Percentiles rank a stretch among this genome's conserved stretches.
phyloP scores from a whole-genome alignment of 2,888 invertebrate genomes.

The Meteorus colon region DNA sequence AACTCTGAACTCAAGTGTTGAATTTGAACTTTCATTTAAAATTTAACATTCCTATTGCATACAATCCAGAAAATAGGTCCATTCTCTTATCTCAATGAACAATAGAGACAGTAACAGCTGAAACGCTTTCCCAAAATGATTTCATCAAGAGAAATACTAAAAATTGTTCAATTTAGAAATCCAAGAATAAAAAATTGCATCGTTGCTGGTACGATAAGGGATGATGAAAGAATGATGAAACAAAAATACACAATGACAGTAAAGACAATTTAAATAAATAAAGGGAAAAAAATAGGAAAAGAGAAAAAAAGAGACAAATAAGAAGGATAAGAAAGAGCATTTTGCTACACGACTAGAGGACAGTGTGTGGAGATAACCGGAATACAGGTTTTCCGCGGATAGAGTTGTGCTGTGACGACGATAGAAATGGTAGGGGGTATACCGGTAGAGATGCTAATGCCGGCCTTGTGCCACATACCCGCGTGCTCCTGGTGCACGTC shows the following conservation, averaged over 20 bases:
- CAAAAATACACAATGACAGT: conserved; percentile 29
- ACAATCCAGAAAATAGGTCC: too few relatives aligned
- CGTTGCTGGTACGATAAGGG: not conserved
- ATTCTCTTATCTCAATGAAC: not conserved
- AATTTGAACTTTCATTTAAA: too few relatives aligned
- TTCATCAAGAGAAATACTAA: conserved; percentile 11
- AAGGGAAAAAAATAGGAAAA: conserved; percentile 16
- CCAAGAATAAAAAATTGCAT: conserved; percentile 10
- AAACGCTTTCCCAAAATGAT: conserved; percentile 36
- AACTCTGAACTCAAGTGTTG: too few relatives aligned
- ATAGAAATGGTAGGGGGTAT: conserved; percentile 66
- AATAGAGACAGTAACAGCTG: not conserved
- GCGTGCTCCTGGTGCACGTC: conserved; percentile 63
- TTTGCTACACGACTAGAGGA: conserved; percentile 51
- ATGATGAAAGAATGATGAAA: not conserved
- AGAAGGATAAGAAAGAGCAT: conserved; percentile 48
- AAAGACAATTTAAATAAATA: conserved; percentile 32
- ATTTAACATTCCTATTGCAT: too few relatives aligned
- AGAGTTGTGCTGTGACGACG: conserved; percentile 63
- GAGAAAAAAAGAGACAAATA: conserved; percentile 21
- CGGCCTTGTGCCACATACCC: conserved; percentile 73
- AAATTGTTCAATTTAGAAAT: not conserved
- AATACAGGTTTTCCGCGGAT: conserved; percentile 69
- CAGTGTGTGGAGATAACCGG: conserved; percentile 65
- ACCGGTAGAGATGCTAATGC: conserved; percentile 74